These are phyloP conservation scores for Busseola fusca DNA, from an alignment of 2,888 invertebrate species.

Conservation along the genomic window DNA sequence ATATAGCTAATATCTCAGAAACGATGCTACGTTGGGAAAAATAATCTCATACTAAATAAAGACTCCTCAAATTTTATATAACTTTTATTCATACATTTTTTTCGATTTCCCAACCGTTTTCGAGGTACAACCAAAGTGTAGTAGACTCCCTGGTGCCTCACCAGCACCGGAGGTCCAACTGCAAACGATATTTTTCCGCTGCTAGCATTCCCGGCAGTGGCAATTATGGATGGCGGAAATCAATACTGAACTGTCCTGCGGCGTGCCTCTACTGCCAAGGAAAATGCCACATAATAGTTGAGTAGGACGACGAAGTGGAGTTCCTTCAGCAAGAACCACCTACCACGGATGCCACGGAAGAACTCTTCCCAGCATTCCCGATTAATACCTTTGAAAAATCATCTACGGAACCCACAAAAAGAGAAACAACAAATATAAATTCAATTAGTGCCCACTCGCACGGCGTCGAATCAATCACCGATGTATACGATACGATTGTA, in stretches of 20 bases:
- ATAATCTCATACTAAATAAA: no score
- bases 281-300: neutral
- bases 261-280: neutral
- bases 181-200: neutral
- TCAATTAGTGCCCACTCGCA: conserved; percentile 52
- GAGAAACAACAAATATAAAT: conserved; percentile 15
- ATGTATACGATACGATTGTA: conserved; percentile 38
- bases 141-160: neutral
- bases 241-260: neutral
- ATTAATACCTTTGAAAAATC: neutral
- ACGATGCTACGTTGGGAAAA: no score
- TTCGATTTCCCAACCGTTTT: no score
- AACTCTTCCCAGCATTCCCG: neutral
- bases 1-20: no score
- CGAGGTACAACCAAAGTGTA: no score
- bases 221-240: neutral
- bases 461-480: conserved; percentile 52
- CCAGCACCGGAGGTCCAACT: neutral
- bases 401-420: conserved; percentile 34
- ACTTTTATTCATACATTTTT: no score
- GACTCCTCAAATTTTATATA: no score
- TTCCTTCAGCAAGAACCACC: neutral
- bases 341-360: neutral
- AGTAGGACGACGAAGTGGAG: neutral
- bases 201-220: neutral